A percentile compares a stretch with the other conserved stretches of the same genome.
Conservation (phyloP, 2,888 invertebrate genomes). For the Parnassius smintheus region DNA sequence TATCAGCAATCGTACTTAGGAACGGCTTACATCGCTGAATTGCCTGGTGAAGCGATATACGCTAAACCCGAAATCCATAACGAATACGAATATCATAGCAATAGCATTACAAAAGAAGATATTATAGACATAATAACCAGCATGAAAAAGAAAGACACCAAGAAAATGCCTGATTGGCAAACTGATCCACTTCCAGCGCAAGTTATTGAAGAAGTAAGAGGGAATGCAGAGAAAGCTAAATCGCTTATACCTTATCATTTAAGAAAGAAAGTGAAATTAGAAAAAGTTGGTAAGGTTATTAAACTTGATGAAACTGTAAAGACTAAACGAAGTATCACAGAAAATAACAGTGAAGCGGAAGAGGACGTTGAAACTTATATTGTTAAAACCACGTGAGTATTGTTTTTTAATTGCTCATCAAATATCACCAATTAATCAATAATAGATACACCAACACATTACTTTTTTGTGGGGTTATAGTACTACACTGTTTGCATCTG, state of each 20-base stretch:
- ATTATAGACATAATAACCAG: conserved; percentile 27
- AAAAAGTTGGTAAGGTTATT: conserved; percentile 57
- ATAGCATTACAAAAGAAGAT: conserved; percentile 26
- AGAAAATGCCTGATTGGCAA: conserved; percentile 51
- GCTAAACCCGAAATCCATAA: conserved; percentile 38
- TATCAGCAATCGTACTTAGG: conserved; percentile 34
- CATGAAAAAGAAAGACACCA: conserved; percentile 28
- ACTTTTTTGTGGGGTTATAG: too few species aligned
- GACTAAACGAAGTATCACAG: conserved; percentile 40
- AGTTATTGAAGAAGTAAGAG: conserved; percentile 59
- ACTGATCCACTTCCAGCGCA: conserved; percentile 52
- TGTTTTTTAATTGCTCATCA: neutral
- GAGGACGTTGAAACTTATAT: conserved; percentile 49
- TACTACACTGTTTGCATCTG: too few species aligned
- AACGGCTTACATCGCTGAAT: conserved; percentile 31
- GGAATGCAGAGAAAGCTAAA: conserved; percentile 50
- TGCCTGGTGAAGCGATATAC: conserved; percentile 34
- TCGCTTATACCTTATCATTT: conserved; percentile 42
- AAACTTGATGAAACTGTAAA: conserved; percentile 53
- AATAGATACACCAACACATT: too few species aligned
- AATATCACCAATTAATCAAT: too few species aligned
- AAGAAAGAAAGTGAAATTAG: conserved; percentile 58
- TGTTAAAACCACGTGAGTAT: conserved; percentile 62
- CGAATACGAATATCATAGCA: conserved; percentile 32
- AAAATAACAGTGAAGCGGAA: neutral